Conservation (phyloP, 2,888 invertebrate species). For the Apomyelois bistriatella region DNA sequence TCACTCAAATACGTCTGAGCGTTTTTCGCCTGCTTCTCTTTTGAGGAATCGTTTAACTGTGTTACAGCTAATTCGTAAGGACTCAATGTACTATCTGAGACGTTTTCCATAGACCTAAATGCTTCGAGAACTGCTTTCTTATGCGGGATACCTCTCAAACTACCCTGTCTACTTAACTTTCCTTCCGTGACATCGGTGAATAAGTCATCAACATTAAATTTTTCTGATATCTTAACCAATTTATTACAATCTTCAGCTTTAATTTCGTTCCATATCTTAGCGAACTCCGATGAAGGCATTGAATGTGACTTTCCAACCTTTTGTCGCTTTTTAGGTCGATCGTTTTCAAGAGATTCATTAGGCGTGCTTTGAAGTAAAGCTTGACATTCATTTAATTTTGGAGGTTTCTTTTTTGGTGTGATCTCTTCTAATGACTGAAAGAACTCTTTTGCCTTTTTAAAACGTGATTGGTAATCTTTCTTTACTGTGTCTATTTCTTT, state of each 20-base stretch:
- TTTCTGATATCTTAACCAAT: slow-evolving; percentile 72
- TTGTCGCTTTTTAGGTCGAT: slow-evolving; percentile 41
- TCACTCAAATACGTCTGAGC: slow-evolving; percentile 71
- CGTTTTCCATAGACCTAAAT: slow-evolving; percentile 74
- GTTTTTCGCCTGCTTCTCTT: slow-evolving; percentile 54
- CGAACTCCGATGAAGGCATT: slow-evolving; percentile 68
- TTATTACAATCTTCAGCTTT: slow-evolving; percentile 43
- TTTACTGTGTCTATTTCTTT: slow-evolving; percentile 39
- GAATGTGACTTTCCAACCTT: slow-evolving; percentile 59
- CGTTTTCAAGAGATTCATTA: slow-evolving; percentile 59
- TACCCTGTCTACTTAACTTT: slow-evolving; percentile 67
- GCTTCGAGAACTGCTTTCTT: slow-evolving; percentile 76
- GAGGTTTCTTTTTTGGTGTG: slow-evolving; percentile 46
- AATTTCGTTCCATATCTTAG: slow-evolving; percentile 60
- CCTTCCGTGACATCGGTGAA: slow-evolving; percentile 73
- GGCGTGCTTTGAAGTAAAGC: slow-evolving; percentile 49
- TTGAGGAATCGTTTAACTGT: slow-evolving; percentile 54
- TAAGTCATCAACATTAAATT: slow-evolving; percentile 74
- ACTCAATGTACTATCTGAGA: slow-evolving; percentile 52
- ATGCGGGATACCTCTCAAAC: slow-evolving; percentile 74
- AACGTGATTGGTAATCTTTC: slow-evolving; percentile 67
- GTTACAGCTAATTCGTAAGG: slow-evolving; percentile 64
- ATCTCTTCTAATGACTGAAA: slow-evolving; percentile 73
- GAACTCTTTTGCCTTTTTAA: slow-evolving; percentile 68
- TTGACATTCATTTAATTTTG: slow-evolving; percentile 66